Evolutionary conservation across 2,888 invertebrate species (phyloP).

Genomic region (Parnassius mnemosyne): DNA sequence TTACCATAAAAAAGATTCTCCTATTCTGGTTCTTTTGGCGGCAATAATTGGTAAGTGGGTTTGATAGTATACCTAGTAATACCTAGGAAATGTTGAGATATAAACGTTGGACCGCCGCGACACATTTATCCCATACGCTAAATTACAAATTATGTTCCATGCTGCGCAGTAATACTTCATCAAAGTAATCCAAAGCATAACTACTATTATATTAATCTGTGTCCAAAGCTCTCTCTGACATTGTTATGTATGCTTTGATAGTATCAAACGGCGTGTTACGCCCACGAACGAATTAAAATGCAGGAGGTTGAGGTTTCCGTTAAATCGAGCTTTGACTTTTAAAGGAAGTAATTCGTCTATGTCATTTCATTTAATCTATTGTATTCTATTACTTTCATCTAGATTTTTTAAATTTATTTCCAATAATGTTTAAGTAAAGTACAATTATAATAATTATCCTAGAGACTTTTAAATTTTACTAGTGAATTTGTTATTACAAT

Average conservation of each 20-base stretch:
- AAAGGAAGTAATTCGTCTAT: constrained; percentile 67
- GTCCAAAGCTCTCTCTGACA: constrained; percentile 19
- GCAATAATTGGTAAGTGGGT: too few relatives aligned
- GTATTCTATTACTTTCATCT: constrained; percentile 25
- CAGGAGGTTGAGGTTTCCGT: constrained; percentile 41
- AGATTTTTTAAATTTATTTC: too few relatives aligned
- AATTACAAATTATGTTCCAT: constrained; percentile 24
- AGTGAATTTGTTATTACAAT: too few relatives aligned
- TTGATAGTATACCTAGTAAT: too few relatives aligned
- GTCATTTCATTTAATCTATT: constrained; percentile 58
- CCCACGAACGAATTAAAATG: constrained; percentile 26
- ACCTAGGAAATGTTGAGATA: constrained; percentile 11
- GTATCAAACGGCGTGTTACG: constrained; percentile 23
- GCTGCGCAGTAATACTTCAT: constrained; percentile 18
- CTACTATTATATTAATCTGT: too few relatives aligned
- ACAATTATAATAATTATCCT: too few relatives aligned
- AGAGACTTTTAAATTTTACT: too few relatives aligned
- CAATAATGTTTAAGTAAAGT: too few relatives aligned
- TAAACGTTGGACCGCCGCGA: constrained; percentile 17
- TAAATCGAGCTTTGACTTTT: constrained; percentile 38
- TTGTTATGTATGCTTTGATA: constrained; percentile 17
- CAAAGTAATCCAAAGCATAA: constrained; percentile 20
- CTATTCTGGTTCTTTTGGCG: too few relatives aligned
- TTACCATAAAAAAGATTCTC: too few relatives aligned
- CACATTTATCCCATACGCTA: constrained; percentile 14